Percentiles rank a stretch among this genome's conserved stretches.
These are phyloP conservation scores for Mythimna albipuncta DNA, from an alignment of 2,888 invertebrate genomes.

Conservation along the genomic window DNA sequence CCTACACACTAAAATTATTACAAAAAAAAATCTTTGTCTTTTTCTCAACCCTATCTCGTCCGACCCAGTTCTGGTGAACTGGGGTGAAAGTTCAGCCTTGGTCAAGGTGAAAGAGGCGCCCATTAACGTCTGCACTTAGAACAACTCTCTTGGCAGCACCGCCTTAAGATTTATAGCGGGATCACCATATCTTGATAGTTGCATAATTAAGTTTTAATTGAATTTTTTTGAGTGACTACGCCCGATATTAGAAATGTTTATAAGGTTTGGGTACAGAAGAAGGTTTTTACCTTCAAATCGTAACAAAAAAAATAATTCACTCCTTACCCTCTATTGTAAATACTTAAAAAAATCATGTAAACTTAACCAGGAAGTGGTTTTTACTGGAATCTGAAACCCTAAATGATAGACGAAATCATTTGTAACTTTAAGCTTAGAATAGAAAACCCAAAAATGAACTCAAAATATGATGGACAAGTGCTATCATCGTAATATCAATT, in stretches of 20 bases:
- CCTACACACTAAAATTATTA: conserved; percentile 9
- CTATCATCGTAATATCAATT: too few relatives aligned
- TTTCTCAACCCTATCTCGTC: conserved; percentile 64
- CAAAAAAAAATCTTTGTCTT: conserved; percentile 41
- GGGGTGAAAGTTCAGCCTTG: conserved; percentile 86
- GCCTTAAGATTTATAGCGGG: conserved; percentile 82
- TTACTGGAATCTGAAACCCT: too few relatives aligned
- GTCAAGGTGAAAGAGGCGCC: conserved; percentile 88
- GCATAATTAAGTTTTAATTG: conserved; percentile 50
- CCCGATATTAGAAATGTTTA: rapidly evolving
- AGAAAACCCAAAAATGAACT: too few relatives aligned
- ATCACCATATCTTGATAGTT: conserved; percentile 75
- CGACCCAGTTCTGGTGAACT: conserved; percentile 78
- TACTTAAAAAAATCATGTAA: too few relatives aligned
- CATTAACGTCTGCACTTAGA: conserved; percentile 88
- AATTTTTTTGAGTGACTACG: neutral
- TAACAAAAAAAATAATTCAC: too few relatives aligned
- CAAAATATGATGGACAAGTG: too few relatives aligned
- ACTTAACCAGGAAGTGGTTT: too few relatives aligned
- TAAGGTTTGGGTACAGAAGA: neutral
- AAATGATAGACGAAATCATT: too few relatives aligned
- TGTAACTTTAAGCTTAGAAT: too few relatives aligned
- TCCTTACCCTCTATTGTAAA: too few relatives aligned
- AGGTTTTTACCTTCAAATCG: too few relatives aligned
- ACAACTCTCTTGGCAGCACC: conserved; percentile 82